A percentile compares a stretch with the other conserved stretches of the same genome.
Evolutionary conservation across 2,888 invertebrate species (phyloP).

Genomic region (Lymantria dispar): DNA sequence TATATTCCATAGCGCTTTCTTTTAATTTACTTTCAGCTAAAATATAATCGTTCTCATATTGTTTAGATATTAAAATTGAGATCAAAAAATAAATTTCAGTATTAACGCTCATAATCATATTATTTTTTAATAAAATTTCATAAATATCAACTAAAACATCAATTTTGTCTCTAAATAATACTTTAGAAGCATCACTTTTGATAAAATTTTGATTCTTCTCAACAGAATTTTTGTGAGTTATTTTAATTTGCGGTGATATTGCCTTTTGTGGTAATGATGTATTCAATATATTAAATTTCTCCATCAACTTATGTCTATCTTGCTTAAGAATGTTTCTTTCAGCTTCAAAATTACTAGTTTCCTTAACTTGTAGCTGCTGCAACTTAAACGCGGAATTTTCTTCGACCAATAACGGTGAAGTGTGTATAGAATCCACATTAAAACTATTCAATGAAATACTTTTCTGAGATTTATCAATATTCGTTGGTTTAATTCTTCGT

Average conservation of each 20-base stretch:
- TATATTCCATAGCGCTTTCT: constrained; percentile 42
- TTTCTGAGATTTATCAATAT: constrained; percentile 60
- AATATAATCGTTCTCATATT: constrained; percentile 57
- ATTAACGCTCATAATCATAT: constrained; percentile 84
- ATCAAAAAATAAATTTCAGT: constrained; percentile 87
- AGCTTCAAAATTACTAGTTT: constrained; percentile 56
- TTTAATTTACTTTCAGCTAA: constrained; percentile 41
- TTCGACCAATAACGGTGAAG: constrained; percentile 52
- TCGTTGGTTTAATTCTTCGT: constrained; percentile 80
- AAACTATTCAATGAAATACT: constrained; percentile 65
- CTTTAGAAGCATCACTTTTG: constrained; percentile 63
- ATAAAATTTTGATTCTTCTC: constrained; percentile 52
- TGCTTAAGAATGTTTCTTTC: constrained; percentile 71
- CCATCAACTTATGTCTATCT: constrained; percentile 71
- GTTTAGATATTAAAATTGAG: constrained; percentile 83
- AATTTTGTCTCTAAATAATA: constrained; percentile 76
- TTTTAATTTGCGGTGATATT: constrained; percentile 55
- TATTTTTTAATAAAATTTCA: constrained; percentile 79
- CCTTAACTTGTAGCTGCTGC: constrained; percentile 55
- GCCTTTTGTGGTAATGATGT: constrained; percentile 50
- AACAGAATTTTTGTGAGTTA: constrained; percentile 49
- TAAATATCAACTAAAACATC: constrained; percentile 83
- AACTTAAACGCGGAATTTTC: constrained; percentile 66
- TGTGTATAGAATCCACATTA: constrained; percentile 58
- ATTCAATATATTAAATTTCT: constrained; percentile 70